A percentile compares a stretch with the other conserved stretches of the same genome.
These are phyloP conservation scores for Yoshiicerus persimilis DNA, from an alignment of 1,140 invertebrate species.

Conservation along the genomic window DNA sequence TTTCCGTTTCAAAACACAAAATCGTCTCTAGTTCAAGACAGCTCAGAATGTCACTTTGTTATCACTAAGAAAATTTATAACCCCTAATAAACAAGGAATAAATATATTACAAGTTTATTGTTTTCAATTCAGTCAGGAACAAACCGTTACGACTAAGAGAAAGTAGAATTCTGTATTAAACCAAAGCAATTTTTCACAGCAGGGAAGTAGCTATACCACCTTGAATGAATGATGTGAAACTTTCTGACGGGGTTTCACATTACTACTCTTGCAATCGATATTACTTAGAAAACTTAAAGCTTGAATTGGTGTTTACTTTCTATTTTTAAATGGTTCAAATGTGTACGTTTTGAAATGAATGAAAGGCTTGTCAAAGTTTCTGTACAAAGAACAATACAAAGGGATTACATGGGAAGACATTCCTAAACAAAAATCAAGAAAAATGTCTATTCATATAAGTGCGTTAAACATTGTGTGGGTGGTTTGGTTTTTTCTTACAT, in stretches of 20 bases:
- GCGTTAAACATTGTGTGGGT: neutral
- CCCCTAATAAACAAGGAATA: neutral
- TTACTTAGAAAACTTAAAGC: neutral
- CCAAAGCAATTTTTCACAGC: neutral
- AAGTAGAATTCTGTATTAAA: neutral
- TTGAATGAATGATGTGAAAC: neutral
- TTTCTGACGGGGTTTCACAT: neutral
- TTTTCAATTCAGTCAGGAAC: neutral
- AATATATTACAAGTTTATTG: neutral
- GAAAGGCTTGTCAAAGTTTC: neutral
- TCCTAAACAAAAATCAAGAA: neutral
- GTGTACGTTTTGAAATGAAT: neutral
- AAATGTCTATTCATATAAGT: neutral
- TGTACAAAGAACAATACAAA: neutral
- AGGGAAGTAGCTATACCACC: neutral
- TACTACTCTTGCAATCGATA: neutral
- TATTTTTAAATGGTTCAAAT: neutral
- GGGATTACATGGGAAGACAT: neutral
- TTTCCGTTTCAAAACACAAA: neutral
- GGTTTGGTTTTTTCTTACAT: too few relatives aligned
- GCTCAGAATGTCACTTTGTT: neutral
- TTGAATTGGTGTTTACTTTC: neutral
- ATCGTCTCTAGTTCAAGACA: neutral
- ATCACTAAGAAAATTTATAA: neutral
- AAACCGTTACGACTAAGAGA: neutral